phyloP scores from a whole-genome alignment of 2,113 vertebrate species.

The Channa maculata region DNA sequence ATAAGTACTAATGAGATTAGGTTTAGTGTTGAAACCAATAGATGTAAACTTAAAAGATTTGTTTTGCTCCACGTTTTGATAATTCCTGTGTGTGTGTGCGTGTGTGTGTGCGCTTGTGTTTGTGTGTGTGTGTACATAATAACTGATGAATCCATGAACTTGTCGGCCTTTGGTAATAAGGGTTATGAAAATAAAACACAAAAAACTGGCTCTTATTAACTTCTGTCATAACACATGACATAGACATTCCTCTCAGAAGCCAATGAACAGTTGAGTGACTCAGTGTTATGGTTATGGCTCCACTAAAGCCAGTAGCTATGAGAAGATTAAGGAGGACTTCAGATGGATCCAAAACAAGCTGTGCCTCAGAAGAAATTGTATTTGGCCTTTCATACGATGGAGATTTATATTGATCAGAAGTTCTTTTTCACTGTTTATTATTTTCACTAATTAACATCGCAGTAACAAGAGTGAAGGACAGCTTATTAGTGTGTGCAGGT shows the following conservation, averaged over 20 bases:
- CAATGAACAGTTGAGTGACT: conserved; percentile 64
- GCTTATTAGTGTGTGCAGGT: conserved; percentile 18
- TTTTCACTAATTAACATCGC: conserved; percentile 31
- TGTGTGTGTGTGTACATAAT: neutral
- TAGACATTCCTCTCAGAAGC: conserved; percentile 67
- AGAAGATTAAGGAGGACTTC: conserved; percentile 66
- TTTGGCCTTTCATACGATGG: conserved; percentile 31
- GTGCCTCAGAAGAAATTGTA: conserved; percentile 46
- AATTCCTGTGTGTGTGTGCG: conserved; percentile 22
- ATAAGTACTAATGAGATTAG: conserved; percentile 50
- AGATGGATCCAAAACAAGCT: conserved; percentile 52
- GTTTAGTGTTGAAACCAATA: conserved; percentile 48
- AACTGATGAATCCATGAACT: neutral
- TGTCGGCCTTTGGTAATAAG: conserved; percentile 49
- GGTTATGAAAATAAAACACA: conserved; percentile 62
- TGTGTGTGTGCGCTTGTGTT: neutral
- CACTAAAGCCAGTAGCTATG: conserved; percentile 70
- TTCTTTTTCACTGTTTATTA: conserved; percentile 35
- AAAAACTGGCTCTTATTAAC: conserved; percentile 57
- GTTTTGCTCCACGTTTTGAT: conserved; percentile 33
- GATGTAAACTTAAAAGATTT: conserved; percentile 44
- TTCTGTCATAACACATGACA: conserved; percentile 71
- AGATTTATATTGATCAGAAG: conserved; percentile 40
- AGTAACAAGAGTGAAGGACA: conserved; percentile 33
- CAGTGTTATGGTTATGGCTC: conserved; percentile 69